These are phyloP conservation scores for Tenrec ecaudatus DNA, from an alignment of 2,113 vertebrate species.

Conservation along the genomic window DNA sequence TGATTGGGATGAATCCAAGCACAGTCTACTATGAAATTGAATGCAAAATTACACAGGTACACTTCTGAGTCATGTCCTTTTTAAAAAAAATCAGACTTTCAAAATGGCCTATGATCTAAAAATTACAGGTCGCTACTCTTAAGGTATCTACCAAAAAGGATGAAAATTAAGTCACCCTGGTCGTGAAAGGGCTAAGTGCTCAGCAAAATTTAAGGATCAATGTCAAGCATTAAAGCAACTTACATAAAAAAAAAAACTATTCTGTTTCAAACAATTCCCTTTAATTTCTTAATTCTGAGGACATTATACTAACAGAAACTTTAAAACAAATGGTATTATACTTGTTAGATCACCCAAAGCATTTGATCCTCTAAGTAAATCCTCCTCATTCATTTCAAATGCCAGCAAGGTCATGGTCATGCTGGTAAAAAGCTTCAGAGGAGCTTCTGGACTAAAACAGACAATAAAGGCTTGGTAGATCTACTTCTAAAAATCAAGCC, in stretches of 20 bases:
- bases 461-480: neutral
- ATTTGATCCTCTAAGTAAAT: constrained; percentile 23
- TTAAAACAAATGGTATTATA: neutral
- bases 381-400: neutral
- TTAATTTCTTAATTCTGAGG: constrained; percentile 48
- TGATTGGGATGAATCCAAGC: neutral
- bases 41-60: constrained; percentile 25
- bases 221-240: neutral
- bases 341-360: constrained; percentile 4
- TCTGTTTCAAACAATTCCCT: neutral
- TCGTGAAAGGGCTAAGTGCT: too few relatives aligned
- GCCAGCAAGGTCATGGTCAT: neutral
- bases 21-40: neutral
- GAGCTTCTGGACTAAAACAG: neutral
- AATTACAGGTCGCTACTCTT: neutral
- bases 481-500: neutral
- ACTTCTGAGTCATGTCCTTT: neutral
- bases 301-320: constrained; percentile 9
- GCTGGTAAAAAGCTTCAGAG: neutral
- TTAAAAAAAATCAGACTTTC: neutral
- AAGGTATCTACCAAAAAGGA: neutral
- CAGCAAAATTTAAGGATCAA: neutral
- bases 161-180: neutral
- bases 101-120: neutral
- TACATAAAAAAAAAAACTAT: neutral